A percentile compares a stretch with the other conserved stretches of the same genome.
phyloP scores from a whole-genome alignment of 2,888 invertebrate genomes.

The Microctonus brassicae region DNA sequence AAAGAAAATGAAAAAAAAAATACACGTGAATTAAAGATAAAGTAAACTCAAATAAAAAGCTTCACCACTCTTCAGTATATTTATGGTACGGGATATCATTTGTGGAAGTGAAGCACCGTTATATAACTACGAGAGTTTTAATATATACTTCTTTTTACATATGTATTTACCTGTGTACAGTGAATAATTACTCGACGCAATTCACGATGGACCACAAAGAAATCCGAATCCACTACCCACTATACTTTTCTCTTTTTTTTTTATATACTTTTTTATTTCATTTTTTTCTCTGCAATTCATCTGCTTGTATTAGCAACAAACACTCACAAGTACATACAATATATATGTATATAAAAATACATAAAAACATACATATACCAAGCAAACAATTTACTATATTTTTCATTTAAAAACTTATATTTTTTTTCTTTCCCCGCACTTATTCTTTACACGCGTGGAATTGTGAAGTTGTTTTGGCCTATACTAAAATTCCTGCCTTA shows the following conservation, averaged over 20 bases:
- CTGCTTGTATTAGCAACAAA: neutral
- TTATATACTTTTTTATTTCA: conserved; percentile 27
- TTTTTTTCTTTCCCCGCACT: neutral
- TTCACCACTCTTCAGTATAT: too few relatives aligned
- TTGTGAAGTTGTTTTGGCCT: neutral
- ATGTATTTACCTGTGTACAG: conserved; percentile 37
- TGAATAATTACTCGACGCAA: conserved; percentile 58
- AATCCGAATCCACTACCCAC: conserved; percentile 35
- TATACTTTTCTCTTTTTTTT: conserved; percentile 31
- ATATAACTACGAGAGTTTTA: conserved; percentile 46
- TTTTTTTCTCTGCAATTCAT: neutral
- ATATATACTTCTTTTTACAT: too few relatives aligned
- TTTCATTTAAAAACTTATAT: conserved; percentile 6
- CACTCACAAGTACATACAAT: neutral
- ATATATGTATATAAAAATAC: conserved; percentile 1
- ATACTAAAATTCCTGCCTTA: neutral
- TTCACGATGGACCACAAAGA: conserved; percentile 46
- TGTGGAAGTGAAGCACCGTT: conserved; percentile 49
- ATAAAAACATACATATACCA: neutral
- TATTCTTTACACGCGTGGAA: neutral
- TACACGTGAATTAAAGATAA: neutral
- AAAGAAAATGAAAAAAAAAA: neutral
- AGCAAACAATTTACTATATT: conserved; percentile 45
- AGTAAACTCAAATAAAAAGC: neutral
- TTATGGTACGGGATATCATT: conserved; percentile 46